Evolutionary conservation across 2,888 invertebrate genomes (phyloP), one percentile per base, ranked within the genome.

Genomic region (Dryocosmus kuriphilus): DNA sequence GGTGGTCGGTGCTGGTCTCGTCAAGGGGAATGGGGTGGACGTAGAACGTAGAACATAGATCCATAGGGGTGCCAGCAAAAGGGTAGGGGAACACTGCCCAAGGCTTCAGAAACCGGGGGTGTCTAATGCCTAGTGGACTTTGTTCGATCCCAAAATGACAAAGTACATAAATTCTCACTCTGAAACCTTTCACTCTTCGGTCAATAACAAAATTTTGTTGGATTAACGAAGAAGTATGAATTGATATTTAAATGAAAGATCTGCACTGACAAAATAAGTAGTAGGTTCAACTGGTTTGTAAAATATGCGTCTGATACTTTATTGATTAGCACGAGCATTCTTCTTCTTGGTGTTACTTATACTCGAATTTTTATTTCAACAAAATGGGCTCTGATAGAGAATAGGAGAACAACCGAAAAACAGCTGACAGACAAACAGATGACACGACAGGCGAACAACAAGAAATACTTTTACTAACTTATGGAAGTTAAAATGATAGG

Each of bases 11-110:
- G 76, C 11, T 24, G 71, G 79, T 84, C 80, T 75, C 81, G 82
- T 79, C 81, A 82, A 76, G 57, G 41, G 63, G 78, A 71, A 74
- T 67, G 61, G 57, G 35, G 78, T 76, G 79, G 78, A 75, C 46
- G 78, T 65, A 80, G 79, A 82, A 79, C 80, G 82, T 80, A 75
- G 82, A 82, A 80, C 79, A 85, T 81, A 86, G 90, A 89, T 89
- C 88, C 89, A 89, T 89, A 89, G 88, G 90, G 90, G 89, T 88
- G 89, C 87, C 80, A 80, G 79, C 75, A 84, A 88, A 88, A 88
- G 89, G 89, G 89, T 86, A 85, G 89, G 85, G 87, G 86, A 86
- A 85, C 86, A 86, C 87, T 86, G 89, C 87, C 88, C 89, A 86
- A 88, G 88, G 89, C 88, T 90, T 87, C 88, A 84, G 87, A 86